Conservation (phyloP, 1,140 invertebrate genomes). For the Paraescarpia echinospica region DNA sequence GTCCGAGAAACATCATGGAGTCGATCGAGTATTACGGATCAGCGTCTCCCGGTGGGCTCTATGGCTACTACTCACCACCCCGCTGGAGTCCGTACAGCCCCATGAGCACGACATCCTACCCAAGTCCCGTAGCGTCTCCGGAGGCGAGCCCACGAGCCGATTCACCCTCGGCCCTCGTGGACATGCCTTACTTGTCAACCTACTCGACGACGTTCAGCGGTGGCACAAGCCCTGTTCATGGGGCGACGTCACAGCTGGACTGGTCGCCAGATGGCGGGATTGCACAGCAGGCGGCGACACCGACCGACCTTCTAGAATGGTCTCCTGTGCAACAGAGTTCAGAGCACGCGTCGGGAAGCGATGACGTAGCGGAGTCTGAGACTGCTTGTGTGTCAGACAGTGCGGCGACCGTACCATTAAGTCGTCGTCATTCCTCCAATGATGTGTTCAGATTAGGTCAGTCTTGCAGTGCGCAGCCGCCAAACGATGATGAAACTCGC, state of each 20-base stretch:
- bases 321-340: not conserved
- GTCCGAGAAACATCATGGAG: conserved; percentile 20
- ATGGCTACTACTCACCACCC: conserved; percentile 1
- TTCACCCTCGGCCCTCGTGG: not conserved
- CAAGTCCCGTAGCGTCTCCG: not conserved
- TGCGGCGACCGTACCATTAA: not conserved
- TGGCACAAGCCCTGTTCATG: not conserved
- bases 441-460: not conserved
- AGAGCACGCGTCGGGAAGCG: not conserved
- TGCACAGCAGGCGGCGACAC: not conserved
- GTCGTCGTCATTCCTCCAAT: not conserved
- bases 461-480: not conserved
- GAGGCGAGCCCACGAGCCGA: not conserved
- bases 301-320: not conserved
- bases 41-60: not conserved
- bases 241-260: not conserved
- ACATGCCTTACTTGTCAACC: not conserved
- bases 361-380: not conserved
- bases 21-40: conserved; percentile 5
- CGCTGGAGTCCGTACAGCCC: conserved; percentile 24
- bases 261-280: not conserved
- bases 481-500: not conserved
- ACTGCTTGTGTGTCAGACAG: not conserved
- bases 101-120: conserved; percentile 25
- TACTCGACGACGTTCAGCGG: not conserved